Conservation (phyloP, 2,888 invertebrate genomes). For the Ceramica pisi region DNA sequence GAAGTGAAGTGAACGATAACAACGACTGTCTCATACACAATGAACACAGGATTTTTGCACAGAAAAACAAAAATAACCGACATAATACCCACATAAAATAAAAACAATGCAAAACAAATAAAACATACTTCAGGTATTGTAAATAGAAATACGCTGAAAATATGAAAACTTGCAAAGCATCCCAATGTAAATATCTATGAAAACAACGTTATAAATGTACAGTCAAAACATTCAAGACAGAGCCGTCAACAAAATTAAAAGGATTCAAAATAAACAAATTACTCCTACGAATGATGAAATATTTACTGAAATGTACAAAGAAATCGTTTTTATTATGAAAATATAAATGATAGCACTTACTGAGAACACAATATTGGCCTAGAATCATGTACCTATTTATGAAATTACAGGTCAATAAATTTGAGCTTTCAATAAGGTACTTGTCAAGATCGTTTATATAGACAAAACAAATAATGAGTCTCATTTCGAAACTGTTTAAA, state of each 20-base stretch:
- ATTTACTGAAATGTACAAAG: background rate
- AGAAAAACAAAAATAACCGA: conserved; percentile 16
- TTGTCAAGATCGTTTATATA: background rate
- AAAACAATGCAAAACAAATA: conserved; percentile 7
- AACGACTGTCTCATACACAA: conserved; percentile 36
- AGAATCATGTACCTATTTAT: background rate
- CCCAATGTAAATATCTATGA: conserved; percentile 34
- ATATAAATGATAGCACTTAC: conserved; percentile 2
- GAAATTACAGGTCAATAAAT: background rate
- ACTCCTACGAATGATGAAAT: conserved; percentile 23
- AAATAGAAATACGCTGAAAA: conserved; percentile 19
- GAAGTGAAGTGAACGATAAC: conserved; percentile 67
- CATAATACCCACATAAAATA: background rate
- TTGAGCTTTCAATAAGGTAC: background rate
- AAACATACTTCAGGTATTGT: conserved; percentile 30
- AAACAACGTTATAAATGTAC: conserved; percentile 45
- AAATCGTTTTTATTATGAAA: conserved; percentile 1
- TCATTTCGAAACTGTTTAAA: background rate
- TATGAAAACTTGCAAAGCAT: conserved; percentile 22
- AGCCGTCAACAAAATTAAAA: conserved; percentile 38
- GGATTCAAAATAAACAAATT: conserved; percentile 37
- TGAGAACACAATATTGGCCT: background rate
- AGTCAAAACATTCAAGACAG: conserved; percentile 29
- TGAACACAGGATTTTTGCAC: conserved; percentile 36
- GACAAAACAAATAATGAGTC: background rate